Base-by-base conservation (phyloP, 2,113 vertebrate species). In the Pristiophorus japonicus region DNA sequence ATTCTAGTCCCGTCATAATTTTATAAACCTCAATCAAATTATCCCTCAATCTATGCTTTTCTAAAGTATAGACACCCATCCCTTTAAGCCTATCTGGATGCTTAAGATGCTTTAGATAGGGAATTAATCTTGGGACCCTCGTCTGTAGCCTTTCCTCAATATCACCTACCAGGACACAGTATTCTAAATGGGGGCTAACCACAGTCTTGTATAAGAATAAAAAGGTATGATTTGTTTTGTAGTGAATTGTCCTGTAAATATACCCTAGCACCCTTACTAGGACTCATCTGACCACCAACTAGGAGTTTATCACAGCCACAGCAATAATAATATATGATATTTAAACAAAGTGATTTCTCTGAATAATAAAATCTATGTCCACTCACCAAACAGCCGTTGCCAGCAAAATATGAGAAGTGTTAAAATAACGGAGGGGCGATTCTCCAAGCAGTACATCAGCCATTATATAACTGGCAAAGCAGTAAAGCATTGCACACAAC, bases 401-500 rank as follows among this genome's bases (percentile, higher is more conserved):
- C 97, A 99, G 97, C 96, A 99, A 97, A 96, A 99, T 97, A 62
- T 98, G 99, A 97, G 98, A 98, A 97, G 98, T 99, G 97, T 99
- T 99, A 98, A 99, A 99, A 96, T 98, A 98, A 96, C 98, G 98
- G 0, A 99, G 55, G 30, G 98, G 98, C 55, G 98, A 97, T 96
- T 98, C 97, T 95, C 99, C 99, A 0, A 99, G 98, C 95, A 99
- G 97, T 96, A 99, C 96, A 96, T 98, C 98, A 20, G 99, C 99
- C 34, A 99, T 97, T 96, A 99, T 98, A 97, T 99, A 99, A 96
- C 99, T 99, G 63, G 98, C 98, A 2, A 99, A 99, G 97, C 99
- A 99, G 96, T 99, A 99, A 22, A 99, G 98, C 99, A 99, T 99
- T 27, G 99, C 99, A 0, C 98, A 99, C 24, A 99, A 97, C 99